Evolutionary conservation across 2,797 vertebrate species (phyloP), one percentile per base, ranked within the genome.

Genomic region (Enteromius thamalakanensis): DNA sequence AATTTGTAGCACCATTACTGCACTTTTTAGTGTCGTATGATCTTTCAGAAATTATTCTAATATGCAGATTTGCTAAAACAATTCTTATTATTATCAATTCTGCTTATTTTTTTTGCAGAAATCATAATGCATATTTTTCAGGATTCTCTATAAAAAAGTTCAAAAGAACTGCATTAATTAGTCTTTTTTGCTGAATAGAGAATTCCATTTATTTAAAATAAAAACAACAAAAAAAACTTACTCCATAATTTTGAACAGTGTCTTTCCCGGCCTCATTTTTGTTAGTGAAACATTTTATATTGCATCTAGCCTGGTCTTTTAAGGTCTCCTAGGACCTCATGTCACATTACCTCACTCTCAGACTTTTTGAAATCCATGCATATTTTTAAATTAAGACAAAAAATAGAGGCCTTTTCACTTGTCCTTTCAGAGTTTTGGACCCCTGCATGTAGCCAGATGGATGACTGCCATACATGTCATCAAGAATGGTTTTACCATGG

Each of bases 381-480:
- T 37, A 23, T n/a, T 75, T 75, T 58, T 58, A 0, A 37, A 58
- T 9, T 10, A 0, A 37, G 51, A 1, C 21, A 23, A 76, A 76
- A 37, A 76, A 76, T 53, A 7, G 4, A 68, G 23, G 5, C 65
- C 53, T 58, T 76, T 76, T 23, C 7, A 14, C 42, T 68, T 67
- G 17, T 58, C 6, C 34, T 45, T 58, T 32, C 19, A 11, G 12
- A 23, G 23, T 75, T 40, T 75, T 51, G 4, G 10, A 62, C 42
- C 53, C 3, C 12, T 80, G 15, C 26, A 47, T 81, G 21, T 15
- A 14, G 55, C 75, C 65, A 70, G 51, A 83, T 71, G 40, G n/a
- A 10, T 10, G 14, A 70, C 74, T 37, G 40, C 40, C 65, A 83
- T 23, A 49, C 75, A 77, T 78, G 26, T 67, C 29, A 21, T 78